A percentile compares a stretch with the other conserved stretches of the same genome.
Evolutionary conservation across 2,888 invertebrate species (phyloP).

Genomic region (Dynastes maya): DNA sequence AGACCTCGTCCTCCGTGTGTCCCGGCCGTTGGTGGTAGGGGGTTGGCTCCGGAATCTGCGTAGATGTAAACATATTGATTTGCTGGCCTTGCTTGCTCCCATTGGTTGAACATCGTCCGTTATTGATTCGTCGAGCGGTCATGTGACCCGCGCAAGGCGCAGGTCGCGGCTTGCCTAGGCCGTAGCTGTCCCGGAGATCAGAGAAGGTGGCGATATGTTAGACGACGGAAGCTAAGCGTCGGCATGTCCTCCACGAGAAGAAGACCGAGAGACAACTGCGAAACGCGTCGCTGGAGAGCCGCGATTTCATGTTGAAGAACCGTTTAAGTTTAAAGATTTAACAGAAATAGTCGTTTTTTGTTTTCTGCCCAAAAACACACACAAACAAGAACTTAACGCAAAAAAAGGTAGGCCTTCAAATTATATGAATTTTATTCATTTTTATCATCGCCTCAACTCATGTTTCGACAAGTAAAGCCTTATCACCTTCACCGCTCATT

Average conservation of each 20-base stretch:
- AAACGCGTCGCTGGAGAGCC: constrained; percentile 10
- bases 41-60: constrained; percentile 27
- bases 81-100: constrained; percentile 51
- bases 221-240: constrained; percentile 26
- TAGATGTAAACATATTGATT: constrained; percentile 60
- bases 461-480: too few relatives aligned
- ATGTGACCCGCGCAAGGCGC: constrained; percentile 58
- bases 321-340: not conserved
- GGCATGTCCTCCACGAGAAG: constrained; percentile 34
- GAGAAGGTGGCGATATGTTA: constrained; percentile 31
- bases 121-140: constrained; percentile 59
- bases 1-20: not conserved
- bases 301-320: constrained; percentile 17
- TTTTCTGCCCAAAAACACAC: constrained; percentile 5
- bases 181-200: constrained; percentile 5
- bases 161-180: constrained; percentile 38
- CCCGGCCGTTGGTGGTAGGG: not conserved
- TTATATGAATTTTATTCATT: too few relatives aligned
- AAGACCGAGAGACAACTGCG: constrained; percentile 30
- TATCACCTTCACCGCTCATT: too few relatives aligned
- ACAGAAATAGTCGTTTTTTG: constrained; percentile 11
- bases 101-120: constrained; percentile 55
- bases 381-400: not conserved
- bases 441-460: too few relatives aligned
- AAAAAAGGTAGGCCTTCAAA: constrained; percentile 9